phyloP scores from a whole-genome alignment of 2,113 vertebrate genomes.

The Calypte anna region DNA sequence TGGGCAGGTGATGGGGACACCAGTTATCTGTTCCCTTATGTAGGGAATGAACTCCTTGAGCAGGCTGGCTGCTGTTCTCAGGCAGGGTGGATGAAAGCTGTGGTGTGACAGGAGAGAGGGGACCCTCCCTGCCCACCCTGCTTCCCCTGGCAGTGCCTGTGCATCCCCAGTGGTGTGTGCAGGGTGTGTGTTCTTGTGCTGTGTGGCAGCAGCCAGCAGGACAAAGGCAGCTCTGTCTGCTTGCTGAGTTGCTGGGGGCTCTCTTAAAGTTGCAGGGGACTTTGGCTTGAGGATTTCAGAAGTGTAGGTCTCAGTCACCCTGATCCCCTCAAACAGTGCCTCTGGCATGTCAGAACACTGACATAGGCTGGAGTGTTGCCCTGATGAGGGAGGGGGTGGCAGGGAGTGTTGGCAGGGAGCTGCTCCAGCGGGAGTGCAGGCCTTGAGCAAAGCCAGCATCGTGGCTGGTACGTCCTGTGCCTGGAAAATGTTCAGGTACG shows the following conservation, averaged over 20 bases:
- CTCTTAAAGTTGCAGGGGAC: neutral
- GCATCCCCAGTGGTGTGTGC: neutral
- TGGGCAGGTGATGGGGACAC: neutral
- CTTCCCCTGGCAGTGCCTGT: accelerated
- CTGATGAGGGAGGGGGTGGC: neutral
- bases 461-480: accelerated
- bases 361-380: accelerated
- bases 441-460: accelerated
- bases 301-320: accelerated
- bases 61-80: accelerated
- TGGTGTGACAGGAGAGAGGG: too few relatives aligned
- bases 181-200: neutral
- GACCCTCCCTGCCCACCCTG: neutral
- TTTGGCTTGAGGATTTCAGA: neutral
- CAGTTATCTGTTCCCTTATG: accelerated
- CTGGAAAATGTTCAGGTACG: neutral
- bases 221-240: constrained; percentile 39
- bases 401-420: accelerated
- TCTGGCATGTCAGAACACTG: neutral
- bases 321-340: neutral
- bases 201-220: neutral
- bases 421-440: accelerated
- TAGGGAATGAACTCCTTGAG: accelerated
- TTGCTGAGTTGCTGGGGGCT: neutral
- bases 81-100: neutral